Evolutionary conservation across 1,140 invertebrate species (phyloP).

Genomic region (Philotrypesis tridentata): DNA sequence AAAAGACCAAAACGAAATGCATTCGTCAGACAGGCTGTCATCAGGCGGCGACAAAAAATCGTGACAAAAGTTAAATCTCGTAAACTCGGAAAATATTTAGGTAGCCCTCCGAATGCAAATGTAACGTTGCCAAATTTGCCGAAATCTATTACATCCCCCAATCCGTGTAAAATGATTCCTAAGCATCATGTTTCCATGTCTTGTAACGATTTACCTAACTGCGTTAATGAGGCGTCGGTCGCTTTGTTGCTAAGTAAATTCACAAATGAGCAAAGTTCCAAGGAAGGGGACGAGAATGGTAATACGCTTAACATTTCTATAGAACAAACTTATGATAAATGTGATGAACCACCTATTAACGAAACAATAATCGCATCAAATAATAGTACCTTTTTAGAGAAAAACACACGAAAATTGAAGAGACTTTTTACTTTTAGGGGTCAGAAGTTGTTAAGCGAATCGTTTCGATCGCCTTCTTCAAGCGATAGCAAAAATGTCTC

Average conservation of each 20-base stretch:
- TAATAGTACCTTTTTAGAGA: conserved; percentile 23
- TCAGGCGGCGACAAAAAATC: conserved; percentile 13
- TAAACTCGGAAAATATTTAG: conserved; percentile 35
- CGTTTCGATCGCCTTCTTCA: conserved; percentile 8
- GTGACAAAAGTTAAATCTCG: not conserved
- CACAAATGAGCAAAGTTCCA: not conserved
- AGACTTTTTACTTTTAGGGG: conserved; percentile 46
- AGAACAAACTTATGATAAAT: not conserved
- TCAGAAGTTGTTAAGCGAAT: conserved; percentile 32
- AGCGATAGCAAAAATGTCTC: not conserved
- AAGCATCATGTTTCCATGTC: not conserved
- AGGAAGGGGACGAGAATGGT: conserved; percentile 19
- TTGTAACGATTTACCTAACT: conserved; percentile 13
- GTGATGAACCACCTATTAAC: not conserved
- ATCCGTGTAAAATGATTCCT: not conserved
- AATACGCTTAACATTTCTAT: conserved; percentile 19
- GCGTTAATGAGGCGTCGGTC: not conserved
- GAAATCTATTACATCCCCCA: not conserved
- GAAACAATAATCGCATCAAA: not conserved
- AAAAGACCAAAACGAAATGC: conserved; percentile 27
- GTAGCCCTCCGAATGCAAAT: conserved; percentile 50
- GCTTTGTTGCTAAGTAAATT: conserved; percentile 7
- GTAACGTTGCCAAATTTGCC: conserved; percentile 43
- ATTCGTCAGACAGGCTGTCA: conserved; percentile 36
- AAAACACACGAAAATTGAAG: conserved; percentile 28